Evolutionary conservation across 2,888 invertebrate genomes (phyloP).

Genomic region (Plemyria rubiginata): DNA sequence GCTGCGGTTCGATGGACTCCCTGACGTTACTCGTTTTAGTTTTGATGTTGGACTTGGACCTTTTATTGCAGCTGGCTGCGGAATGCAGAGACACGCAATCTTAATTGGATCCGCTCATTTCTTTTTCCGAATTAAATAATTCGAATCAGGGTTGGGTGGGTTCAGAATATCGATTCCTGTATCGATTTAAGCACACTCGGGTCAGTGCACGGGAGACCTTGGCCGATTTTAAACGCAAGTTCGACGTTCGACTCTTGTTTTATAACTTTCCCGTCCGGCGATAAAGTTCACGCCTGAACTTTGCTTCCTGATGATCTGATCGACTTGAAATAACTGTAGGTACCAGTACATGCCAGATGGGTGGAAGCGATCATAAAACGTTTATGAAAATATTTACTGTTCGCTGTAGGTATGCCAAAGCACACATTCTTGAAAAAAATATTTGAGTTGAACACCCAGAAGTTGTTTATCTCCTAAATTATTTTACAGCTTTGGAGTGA

Average conservation of each 20-base stretch:
- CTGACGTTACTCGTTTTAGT: slow-evolving; percentile 72
- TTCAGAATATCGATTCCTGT: slow-evolving; percentile 45
- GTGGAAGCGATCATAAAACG: slow-evolving; percentile 58
- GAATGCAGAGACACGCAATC: slow-evolving; percentile 63
- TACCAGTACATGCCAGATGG: slow-evolving; percentile 65
- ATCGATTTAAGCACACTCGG: slow-evolving; percentile 51
- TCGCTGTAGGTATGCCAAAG: slow-evolving; percentile 36
- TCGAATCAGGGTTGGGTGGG: slow-evolving; percentile 35
- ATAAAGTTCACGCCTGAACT: slow-evolving; percentile 75
- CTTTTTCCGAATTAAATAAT: slow-evolving; percentile 48
- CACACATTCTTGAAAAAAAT: not conserved
- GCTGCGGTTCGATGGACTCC: slow-evolving; percentile 79
- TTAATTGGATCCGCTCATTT: slow-evolving; percentile 57
- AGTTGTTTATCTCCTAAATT: too few relatives aligned
- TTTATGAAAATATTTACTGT: slow-evolving; percentile 60
- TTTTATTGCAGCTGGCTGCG: slow-evolving; percentile 66
- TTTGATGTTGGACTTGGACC: slow-evolving; percentile 68
- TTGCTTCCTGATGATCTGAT: slow-evolving; percentile 70
- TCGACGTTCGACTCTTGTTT: slow-evolving; percentile 75
- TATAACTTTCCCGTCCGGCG: slow-evolving; percentile 74
- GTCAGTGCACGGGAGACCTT: slow-evolving; percentile 78
- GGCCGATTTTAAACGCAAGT: slow-evolving; percentile 81
- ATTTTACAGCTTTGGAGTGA: too few relatives aligned
- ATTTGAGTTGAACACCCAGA: too few relatives aligned
- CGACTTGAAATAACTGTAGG: slow-evolving; percentile 64